Conservation (phyloP, 2,113 vertebrate species). For the Scatophagus argus region DNA sequence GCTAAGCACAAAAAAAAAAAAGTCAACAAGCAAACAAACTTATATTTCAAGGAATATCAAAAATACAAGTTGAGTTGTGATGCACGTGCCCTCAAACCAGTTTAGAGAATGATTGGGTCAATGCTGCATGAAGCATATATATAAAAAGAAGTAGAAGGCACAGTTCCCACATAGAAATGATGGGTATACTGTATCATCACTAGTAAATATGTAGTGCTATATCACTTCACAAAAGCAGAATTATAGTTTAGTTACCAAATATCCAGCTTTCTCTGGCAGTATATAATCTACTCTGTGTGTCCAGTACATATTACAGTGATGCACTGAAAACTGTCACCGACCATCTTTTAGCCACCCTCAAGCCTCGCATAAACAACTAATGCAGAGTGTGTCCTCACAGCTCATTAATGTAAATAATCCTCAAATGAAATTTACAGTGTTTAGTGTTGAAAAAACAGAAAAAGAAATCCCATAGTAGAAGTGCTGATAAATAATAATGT, state of each 20-base stretch:
- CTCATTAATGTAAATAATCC: slow-evolving; percentile 43
- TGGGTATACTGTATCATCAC: slow-evolving; percentile 73
- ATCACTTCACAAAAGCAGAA: slow-evolving; percentile 62
- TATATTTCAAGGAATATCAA: slow-evolving; percentile 39
- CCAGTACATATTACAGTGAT: slow-evolving; percentile 37
- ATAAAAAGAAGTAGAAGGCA: slow-evolving; percentile 76
- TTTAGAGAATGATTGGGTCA: slow-evolving; percentile 44
- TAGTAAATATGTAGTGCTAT: slow-evolving; percentile 55
- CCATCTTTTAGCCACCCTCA: background rate
- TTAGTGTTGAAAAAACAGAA: slow-evolving; percentile 32
- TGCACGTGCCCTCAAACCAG: slow-evolving; percentile 50
- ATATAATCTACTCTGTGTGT: slow-evolving; percentile 18
- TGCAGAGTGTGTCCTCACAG: slow-evolving; percentile 41
- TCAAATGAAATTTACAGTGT: slow-evolving; percentile 61
- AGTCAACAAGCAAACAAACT: slow-evolving; percentile 7
- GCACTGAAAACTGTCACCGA: slow-evolving; percentile 18
- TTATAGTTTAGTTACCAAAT: slow-evolving; percentile 32
- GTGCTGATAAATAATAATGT: slow-evolving; percentile 62
- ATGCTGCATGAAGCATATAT: slow-evolving; percentile 25
- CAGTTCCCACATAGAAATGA: slow-evolving; percentile 72
- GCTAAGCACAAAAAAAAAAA: slow-evolving; percentile 16
- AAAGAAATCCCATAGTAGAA: slow-evolving; percentile 47
- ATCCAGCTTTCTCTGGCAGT: slow-evolving; percentile 26
- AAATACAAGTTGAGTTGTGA: slow-evolving; percentile 43
- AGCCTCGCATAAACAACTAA: slow-evolving; percentile 18